Conservation (phyloP, 2,888 invertebrate species). For the Steinernema hermaphroditum region DNA sequence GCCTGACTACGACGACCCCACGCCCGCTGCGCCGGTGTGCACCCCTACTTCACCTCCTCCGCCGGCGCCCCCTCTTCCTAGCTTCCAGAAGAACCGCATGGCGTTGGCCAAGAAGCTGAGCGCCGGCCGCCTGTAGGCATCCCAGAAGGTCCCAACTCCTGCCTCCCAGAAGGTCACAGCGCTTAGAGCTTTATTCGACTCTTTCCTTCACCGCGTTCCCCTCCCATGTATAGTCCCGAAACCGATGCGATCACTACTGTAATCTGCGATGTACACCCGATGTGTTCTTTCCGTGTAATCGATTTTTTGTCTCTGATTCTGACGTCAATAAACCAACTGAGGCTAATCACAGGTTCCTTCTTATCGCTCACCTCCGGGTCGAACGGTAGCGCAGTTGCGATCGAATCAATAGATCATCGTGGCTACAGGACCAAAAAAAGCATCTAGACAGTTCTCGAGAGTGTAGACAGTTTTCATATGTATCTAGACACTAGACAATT, state of each 20-base stretch:
- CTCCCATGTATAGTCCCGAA: constrained; percentile 15
- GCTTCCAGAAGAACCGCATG: constrained; percentile 20
- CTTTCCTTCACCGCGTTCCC: too few relatives aligned
- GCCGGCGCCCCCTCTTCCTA: constrained; percentile 33
- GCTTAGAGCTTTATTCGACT: constrained; percentile 29
- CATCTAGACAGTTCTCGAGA: too few relatives aligned
- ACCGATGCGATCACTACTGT: constrained; percentile 10
- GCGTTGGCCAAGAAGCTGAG: constrained; percentile 26
- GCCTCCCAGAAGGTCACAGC: constrained; percentile 26
- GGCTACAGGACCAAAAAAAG: too few relatives aligned
- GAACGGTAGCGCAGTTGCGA: too few relatives aligned
- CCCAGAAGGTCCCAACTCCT: neutral
- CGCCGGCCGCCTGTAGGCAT: constrained; percentile 22
- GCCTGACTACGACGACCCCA: constrained; percentile 32
- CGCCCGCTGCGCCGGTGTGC: neutral
- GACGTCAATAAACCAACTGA: too few relatives aligned
- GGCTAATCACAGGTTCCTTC: too few relatives aligned
- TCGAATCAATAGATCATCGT: too few relatives aligned
- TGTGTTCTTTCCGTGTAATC: constrained; percentile 21
- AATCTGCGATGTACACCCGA: constrained; percentile 15
- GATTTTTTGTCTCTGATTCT: neutral
- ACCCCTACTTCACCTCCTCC: constrained; percentile 14
- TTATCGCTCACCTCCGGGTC: too few relatives aligned
- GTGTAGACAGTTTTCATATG: too few relatives aligned
- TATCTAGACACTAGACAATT: too few relatives aligned